phyloP scores from a whole-genome alignment of 2,113 vertebrate genomes.

The Phodopus roborovskii region DNA sequence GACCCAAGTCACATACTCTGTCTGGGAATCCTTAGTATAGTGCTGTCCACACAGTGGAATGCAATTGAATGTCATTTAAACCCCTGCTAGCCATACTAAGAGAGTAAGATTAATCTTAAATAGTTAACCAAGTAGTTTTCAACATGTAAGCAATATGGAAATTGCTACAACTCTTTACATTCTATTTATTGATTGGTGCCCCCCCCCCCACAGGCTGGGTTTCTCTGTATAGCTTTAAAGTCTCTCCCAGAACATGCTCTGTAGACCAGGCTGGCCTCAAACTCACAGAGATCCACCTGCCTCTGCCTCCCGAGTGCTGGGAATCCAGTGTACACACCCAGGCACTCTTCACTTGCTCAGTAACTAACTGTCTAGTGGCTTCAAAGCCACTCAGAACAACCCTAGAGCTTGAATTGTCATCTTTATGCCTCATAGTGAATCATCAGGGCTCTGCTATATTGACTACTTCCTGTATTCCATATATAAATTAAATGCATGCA shows the following conservation, averaged over 20 bases:
- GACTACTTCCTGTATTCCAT: not conserved
- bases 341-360: not conserved
- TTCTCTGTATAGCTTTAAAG: no score
- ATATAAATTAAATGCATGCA: not conserved
- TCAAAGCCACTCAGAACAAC: not conserved
- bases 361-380: not conserved
- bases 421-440: not conserved
- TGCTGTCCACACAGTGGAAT: not conserved
- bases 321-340: not conserved
- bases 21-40: not conserved
- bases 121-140: not conserved
- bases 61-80: not conserved
- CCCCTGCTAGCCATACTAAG: not conserved
- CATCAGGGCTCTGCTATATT: not conserved
- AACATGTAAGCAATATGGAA: constrained; percentile 46
- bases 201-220: no score
- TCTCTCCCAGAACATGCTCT: no score
- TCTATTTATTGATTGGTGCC: not conserved
- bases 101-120: constrained; percentile 8
- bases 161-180: not conserved
- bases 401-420: not conserved
- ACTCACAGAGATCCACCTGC: no score
- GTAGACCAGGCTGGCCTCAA: no score
- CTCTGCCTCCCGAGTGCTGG: no score
- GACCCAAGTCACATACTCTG: not conserved